Evolutionary conservation across 2,888 invertebrate species (phyloP), one percentile per base, ranked within the genome.

Genomic region (Sepioteuthis lessoniana): DNA sequence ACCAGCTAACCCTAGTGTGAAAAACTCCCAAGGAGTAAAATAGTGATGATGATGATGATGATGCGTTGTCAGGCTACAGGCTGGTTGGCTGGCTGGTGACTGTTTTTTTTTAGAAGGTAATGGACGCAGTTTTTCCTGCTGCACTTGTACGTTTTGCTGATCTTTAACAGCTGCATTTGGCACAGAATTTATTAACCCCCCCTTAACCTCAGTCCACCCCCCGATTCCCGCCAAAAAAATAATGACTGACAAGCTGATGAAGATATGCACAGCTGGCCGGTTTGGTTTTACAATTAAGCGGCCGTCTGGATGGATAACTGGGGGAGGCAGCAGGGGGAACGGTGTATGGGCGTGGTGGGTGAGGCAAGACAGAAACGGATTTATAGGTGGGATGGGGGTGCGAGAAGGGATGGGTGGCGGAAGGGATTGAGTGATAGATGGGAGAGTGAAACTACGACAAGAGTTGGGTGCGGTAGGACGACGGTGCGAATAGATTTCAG

Each of bases 141-240:
- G 76, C 76, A 76, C 76, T 76, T 76, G n/a, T 76, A 13, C 13
- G 76, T 35, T 76, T 60, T 8, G 60, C 31, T 76, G 76, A 76
- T 76, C n/a, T 76, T 76, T 76, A 76, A 76, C 76, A 76, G 76
- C 76, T 76, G 76, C 76, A 76, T n/a, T 76, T 76, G 76, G n/a
- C 76, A 35, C n/a, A 76, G 76, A 76, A 76, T 76, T 76, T 35
- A 76, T 76, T 76, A 76, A 76, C n/a, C 31, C 31, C 76, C 25
- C n/a, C 21, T 13, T n/a, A 16, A n/a, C n/a, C 76, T 35, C 16
- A 16, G 3, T 35, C 16, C 76, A n/a, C n/a, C n/a, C n/a, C n/a
- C n/a, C n/a, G n/a, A 76, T n/a, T 4, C 16, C 1, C 4, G 31
- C 76, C n/a, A n/a, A n/a, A 76, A 76, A 76, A 76, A n/a, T n/a